Conservation (phyloP, 2,113 vertebrate species). For the Eudorcas thomsonii region DNA sequence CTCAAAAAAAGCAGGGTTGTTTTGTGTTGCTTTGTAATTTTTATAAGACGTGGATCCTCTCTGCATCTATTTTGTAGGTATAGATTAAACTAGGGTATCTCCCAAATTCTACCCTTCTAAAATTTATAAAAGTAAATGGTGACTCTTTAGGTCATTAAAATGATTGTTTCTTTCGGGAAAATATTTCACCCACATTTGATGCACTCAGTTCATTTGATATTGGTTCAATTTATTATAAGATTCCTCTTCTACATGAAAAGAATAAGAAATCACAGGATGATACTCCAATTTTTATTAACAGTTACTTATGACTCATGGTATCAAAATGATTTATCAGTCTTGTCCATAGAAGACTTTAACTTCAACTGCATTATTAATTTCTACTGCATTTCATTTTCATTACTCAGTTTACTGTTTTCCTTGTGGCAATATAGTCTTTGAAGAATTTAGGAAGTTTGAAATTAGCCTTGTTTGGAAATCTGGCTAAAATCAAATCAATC, state of each 20-base stretch:
- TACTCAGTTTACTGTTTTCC: not conserved
- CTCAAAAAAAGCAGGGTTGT: not conserved
- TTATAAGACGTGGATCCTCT: not conserved
- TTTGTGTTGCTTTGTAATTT: slow-evolving; percentile 4
- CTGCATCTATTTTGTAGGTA: not conserved
- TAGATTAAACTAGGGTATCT: slow-evolving; percentile 2
- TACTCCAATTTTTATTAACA: not conserved
- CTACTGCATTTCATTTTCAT: not conserved
- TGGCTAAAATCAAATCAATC: not conserved
- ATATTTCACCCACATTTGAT: not conserved
- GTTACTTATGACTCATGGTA: not conserved
- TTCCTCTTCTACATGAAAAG: not conserved
- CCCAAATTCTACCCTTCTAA: not conserved
- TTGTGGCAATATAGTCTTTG: not conserved
- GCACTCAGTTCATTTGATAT: not conserved
- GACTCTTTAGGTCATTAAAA: not conserved
- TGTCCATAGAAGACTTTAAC: not conserved
- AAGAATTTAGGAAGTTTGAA: not conserved
- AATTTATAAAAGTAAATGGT: not conserved
- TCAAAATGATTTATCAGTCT: not conserved
- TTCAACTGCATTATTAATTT: not conserved
- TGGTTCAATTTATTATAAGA: not conserved
- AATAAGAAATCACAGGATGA: not conserved
- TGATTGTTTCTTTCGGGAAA: not conserved
- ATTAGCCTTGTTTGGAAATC: slow-evolving; percentile 13